Conservation (phyloP, 2,888 invertebrate species). For the Dicranocentrus wangi region DNA sequence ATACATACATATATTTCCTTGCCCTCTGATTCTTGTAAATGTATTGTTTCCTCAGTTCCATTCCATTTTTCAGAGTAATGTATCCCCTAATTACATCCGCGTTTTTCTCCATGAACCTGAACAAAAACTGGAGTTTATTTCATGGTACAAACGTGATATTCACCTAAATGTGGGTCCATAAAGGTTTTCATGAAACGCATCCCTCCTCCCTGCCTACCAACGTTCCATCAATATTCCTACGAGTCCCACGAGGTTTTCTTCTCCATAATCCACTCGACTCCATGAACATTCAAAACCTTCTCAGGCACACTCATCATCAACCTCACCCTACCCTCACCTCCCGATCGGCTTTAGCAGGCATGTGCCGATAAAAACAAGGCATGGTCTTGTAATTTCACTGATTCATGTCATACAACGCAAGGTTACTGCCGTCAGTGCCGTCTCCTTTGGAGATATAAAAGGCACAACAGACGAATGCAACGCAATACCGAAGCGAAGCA, state of each 20-base stretch:
- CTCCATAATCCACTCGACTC: neutral
- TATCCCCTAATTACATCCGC: conserved; percentile 29
- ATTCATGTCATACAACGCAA: conserved; percentile 56
- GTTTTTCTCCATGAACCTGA: neutral
- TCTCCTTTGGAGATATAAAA: conserved; percentile 57
- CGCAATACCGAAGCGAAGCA: neutral
- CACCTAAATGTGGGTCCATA: no score
- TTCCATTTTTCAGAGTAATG: conserved; percentile 29
- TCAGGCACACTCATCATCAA: neutral
- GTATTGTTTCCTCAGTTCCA: neutral
- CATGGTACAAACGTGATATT: no score
- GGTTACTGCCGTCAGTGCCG: conserved; percentile 9
- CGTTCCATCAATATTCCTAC: neutral
- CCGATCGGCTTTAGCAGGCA: conserved; percentile 27
- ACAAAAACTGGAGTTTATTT: no score
- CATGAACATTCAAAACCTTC: neutral
- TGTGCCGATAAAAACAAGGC: conserved; percentile 63
- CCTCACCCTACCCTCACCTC: conserved; percentile 35
- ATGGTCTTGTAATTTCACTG: conserved; percentile 53
- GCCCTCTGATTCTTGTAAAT: neutral
- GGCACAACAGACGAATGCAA: conserved; percentile 33
- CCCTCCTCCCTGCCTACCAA: no score
- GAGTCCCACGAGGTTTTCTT: conserved; percentile 52
- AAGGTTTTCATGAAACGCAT: no score
- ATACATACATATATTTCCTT: neutral